Evolutionary conservation across 2,888 invertebrate species (phyloP).

Genomic region (Cyclophora punctaria): DNA sequence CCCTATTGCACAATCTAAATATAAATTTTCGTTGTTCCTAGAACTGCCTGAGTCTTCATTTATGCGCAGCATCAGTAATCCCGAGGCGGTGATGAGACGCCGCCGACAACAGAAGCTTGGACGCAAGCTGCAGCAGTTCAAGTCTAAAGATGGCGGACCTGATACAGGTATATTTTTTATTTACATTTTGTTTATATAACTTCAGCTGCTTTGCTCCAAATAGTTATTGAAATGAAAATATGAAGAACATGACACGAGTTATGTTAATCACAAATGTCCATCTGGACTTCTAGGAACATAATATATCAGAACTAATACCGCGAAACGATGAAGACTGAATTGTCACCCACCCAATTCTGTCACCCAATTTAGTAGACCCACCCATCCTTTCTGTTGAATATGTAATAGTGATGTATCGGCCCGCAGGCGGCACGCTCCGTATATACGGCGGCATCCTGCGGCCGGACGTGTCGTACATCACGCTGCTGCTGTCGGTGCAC

Average conservation of each 20-base stretch:
- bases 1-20: no score
- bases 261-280: not conserved
- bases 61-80: slow-evolving; percentile 99
- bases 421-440: slow-evolving; percentile 86
- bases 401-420: no score
- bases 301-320: no score
- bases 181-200: no score
- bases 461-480: slow-evolving; percentile 98
- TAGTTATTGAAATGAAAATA: no score
- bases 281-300: no score
- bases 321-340: no score
- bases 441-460: slow-evolving; percentile 98
- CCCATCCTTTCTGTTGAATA: no score
- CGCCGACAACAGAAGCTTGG: slow-evolving; percentile 97
- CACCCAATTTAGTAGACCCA: no score
- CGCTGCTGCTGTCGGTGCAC: slow-evolving; percentile 91
- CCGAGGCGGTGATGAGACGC: slow-evolving; percentile 99
- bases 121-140: slow-evolving; percentile 95
- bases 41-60: slow-evolving; percentile 99
- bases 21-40: slow-evolving; percentile 33
- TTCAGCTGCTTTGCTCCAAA: no score
- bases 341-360: no score
- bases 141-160: slow-evolving; percentile 95
- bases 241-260: not conserved
- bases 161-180: slow-evolving; percentile 80